phyloP scores from a whole-genome alignment of 2,888 invertebrate genomes.

The Mesochorus sp. region DNA sequence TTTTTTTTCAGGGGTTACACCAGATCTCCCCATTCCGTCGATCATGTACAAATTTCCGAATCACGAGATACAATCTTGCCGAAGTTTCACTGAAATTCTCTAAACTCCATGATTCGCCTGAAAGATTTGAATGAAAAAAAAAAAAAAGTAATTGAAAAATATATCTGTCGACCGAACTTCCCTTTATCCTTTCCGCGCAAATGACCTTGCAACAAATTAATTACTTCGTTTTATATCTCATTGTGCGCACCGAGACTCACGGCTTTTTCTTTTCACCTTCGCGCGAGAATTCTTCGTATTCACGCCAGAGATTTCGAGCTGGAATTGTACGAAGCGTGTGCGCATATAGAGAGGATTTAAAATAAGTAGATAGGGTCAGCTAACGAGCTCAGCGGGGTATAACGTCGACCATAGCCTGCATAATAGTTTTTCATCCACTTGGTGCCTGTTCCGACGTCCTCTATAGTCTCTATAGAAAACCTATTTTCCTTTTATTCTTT shows the following conservation, averaged over 20 bases:
- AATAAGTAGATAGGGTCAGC: conserved; percentile 52
- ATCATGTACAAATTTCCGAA: too few relatives aligned
- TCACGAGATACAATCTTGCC: background rate
- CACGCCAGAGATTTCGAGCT: background rate
- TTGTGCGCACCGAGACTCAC: conserved; percentile 3
- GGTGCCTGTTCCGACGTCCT: background rate
- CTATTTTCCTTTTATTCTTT: conserved; percentile 16
- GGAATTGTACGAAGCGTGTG: background rate
- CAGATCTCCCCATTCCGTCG: too few relatives aligned
- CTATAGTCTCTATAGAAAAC: background rate
- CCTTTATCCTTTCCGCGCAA: too few relatives aligned
- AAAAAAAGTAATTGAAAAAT: too few relatives aligned
- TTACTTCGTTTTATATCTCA: conserved; percentile 1
- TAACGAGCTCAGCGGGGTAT: conserved; percentile 41
- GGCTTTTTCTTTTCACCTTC: background rate
- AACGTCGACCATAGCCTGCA: conserved; percentile 39
- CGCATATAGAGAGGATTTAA: conserved; percentile 15
- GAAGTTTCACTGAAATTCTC: too few relatives aligned
- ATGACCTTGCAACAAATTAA: too few relatives aligned
- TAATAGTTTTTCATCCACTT: conserved; percentile 25
- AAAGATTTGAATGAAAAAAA: too few relatives aligned
- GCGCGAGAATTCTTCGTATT: conserved; percentile 25
- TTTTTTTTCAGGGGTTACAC: background rate
- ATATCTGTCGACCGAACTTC: too few relatives aligned
- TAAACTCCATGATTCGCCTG: too few relatives aligned